Percentiles rank a stretch among this genome's conserved stretches.
These are phyloP conservation scores for Halcyon leucocephala DNA, from an alignment of 2,797 vertebrate species.

Conservation along the genomic window DNA sequence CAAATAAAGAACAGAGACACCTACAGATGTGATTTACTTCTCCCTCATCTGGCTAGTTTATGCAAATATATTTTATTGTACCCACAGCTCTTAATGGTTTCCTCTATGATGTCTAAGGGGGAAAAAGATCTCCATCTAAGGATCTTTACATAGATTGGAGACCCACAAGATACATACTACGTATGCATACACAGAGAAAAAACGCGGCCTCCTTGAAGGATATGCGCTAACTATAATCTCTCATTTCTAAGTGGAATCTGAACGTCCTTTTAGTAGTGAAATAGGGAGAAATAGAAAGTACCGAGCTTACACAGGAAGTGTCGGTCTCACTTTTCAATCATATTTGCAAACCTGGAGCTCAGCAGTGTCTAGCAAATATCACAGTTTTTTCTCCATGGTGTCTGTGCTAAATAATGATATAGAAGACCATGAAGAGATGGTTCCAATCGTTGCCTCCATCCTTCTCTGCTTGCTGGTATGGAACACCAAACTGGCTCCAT, in stretches of 20 bases:
- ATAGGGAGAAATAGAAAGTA: slow-evolving; percentile 20
- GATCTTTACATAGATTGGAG: background rate
- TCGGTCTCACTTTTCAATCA: background rate
- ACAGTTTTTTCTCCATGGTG: background rate
- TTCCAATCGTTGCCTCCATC: background rate
- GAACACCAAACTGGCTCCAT: background rate
- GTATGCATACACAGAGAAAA: background rate
- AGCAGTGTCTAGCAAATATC: background rate
- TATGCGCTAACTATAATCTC: background rate
- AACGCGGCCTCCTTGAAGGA: background rate
- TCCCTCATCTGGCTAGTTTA: background rate
- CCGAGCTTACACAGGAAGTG: background rate
- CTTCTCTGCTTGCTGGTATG: background rate
- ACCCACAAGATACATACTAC: background rate
- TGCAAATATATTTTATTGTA: background rate
- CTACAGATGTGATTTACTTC: background rate
- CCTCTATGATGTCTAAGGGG: background rate
- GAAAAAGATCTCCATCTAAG: background rate
- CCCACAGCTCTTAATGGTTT: background rate
- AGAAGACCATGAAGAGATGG: background rate
- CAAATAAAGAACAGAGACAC: background rate
- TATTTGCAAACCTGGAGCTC: background rate
- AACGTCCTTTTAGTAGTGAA: background rate
- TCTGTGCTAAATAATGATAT: background rate
- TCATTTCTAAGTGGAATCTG: background rate